Percentiles rank a stretch among this genome's conserved stretches.
These are phyloP conservation scores for Centropyge bicolor DNA, from an alignment of 2,797 vertebrate genomes.

Conservation along the genomic window DNA sequence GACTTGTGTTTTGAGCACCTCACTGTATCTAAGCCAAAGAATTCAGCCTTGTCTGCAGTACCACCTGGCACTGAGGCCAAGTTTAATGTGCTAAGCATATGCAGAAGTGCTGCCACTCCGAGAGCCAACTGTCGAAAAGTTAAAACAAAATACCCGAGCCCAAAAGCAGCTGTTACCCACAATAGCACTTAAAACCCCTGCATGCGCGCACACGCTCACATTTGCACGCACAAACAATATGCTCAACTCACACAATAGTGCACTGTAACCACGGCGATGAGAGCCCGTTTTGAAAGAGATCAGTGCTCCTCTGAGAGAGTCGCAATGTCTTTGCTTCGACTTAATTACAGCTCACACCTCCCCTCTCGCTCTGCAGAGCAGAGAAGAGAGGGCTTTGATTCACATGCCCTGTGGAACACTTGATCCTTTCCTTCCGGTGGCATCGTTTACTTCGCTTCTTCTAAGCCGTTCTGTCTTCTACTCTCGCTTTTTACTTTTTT, in stretches of 20 bases:
- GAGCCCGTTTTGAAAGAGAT: slow-evolving; percentile 57
- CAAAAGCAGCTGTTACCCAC: slow-evolving; percentile 29
- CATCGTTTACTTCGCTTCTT: slow-evolving; percentile 57
- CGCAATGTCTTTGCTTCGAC: slow-evolving; percentile 60
- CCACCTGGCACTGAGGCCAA: slow-evolving; percentile 13
- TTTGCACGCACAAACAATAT: slow-evolving; percentile 47
- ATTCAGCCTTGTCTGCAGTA: not conserved
- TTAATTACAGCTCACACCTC: slow-evolving; percentile 78
- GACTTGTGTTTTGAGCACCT: not conserved
- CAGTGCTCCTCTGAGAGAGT: slow-evolving; percentile 65
- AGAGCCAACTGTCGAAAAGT: slow-evolving; percentile 27
- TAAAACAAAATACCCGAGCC: not conserved
- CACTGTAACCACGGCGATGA: slow-evolving; percentile 39
- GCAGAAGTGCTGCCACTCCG: not conserved
- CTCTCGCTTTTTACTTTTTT: slow-evolving; percentile 18
- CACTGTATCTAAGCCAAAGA: slow-evolving; percentile 14
- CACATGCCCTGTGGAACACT: slow-evolving; percentile 74
- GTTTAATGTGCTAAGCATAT: slow-evolving; percentile 10
- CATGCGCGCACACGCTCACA: not conserved
- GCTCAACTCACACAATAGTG: slow-evolving; percentile 54
- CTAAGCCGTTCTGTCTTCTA: slow-evolving; percentile 55
- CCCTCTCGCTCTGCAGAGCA: slow-evolving; percentile 45
- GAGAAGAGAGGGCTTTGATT: slow-evolving; percentile 73
- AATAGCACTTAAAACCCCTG: slow-evolving; percentile 1
- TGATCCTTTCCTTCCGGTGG: slow-evolving; percentile 71